Evolutionary conservation across 2,888 invertebrate genomes (phyloP).

Genomic region (Drosophila multiciliata): DNA sequence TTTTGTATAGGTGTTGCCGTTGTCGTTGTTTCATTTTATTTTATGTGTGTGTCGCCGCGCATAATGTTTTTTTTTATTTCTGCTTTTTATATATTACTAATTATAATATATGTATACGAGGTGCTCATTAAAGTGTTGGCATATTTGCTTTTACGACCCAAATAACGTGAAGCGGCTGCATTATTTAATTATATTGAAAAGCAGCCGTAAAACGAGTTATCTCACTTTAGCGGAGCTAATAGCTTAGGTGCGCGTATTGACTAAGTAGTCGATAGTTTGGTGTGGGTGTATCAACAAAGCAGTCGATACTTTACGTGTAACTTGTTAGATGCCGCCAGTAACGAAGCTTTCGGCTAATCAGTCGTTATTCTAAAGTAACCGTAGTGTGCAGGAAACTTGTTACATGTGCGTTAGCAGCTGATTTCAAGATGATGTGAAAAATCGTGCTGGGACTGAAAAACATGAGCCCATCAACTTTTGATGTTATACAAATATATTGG

Average conservation of each 20-base stretch:
- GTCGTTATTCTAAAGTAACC: background rate
- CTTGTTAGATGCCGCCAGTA: background rate
- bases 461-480: background rate
- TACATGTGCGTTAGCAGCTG: background rate
- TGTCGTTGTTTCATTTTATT: slow-evolving; percentile 38
- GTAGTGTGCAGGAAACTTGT: background rate
- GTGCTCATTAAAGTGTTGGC: slow-evolving; percentile 60
- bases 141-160: slow-evolving; percentile 37
- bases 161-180: slow-evolving; percentile 33
- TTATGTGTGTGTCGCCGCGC: slow-evolving; percentile 45
- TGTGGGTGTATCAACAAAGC: background rate
- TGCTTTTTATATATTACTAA: slow-evolving; percentile 52
- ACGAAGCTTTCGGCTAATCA: background rate
- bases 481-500: too few species aligned
- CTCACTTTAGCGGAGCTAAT: slow-evolving; percentile 3
- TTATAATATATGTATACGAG: slow-evolving; percentile 71
- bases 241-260: background rate
- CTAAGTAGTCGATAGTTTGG: slow-evolving; percentile 2
- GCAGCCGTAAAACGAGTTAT: slow-evolving; percentile 39
- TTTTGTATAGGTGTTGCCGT: slow-evolving; percentile 77
- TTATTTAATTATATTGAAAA: slow-evolving; percentile 36
- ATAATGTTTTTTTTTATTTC: background rate
- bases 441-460: background rate
- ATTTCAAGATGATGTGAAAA: too few species aligned
- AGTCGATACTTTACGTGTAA: background rate